A percentile compares a stretch with the other conserved stretches of the same genome.
These are phyloP conservation scores for Gorsachius magnificus DNA, from an alignment of 2,797 vertebrate species.

Conservation along the genomic window DNA sequence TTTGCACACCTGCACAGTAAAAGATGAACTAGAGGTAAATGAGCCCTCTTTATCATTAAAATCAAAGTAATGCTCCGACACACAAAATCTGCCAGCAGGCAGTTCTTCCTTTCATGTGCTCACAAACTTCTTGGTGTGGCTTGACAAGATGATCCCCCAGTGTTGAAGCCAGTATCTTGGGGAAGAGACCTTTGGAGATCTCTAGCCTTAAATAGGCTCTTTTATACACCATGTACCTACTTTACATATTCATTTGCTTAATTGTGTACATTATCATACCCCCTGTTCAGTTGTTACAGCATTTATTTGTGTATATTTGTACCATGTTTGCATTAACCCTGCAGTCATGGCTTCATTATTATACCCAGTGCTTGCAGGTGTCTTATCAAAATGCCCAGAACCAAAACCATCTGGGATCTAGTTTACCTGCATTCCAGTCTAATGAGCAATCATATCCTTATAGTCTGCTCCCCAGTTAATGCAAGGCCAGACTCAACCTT, in stretches of 20 bases:
- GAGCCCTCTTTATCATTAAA: conserved; percentile 6
- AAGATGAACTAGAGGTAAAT: not conserved
- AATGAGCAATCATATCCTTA: not conserved
- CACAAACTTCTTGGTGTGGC: not conserved
- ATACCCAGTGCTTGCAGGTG: not conserved
- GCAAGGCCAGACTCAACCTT: not conserved
- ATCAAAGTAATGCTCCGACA: not conserved
- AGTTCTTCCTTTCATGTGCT: not conserved
- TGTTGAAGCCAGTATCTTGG: not conserved
- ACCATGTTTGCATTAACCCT: not conserved
- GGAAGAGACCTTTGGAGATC: not conserved
- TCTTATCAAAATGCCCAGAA: conserved; percentile 8
- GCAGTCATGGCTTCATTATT: not conserved
- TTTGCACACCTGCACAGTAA: conserved; percentile 30
- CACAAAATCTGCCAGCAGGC: not conserved
- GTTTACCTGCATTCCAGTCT: not conserved
- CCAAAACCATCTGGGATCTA: not conserved
- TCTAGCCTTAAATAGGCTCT: not conserved
- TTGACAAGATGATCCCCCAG: not conserved
- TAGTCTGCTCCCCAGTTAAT: not conserved
- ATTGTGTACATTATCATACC: not conserved
- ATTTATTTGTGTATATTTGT: not conserved
- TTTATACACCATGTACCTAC: not conserved
- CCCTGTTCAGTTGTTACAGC: not conserved
- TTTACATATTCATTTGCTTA: not conserved